Percentiles rank a stretch among this genome's conserved stretches.
phyloP scores from a whole-genome alignment of 2,888 invertebrate species.

The Epinotia bilunana region DNA sequence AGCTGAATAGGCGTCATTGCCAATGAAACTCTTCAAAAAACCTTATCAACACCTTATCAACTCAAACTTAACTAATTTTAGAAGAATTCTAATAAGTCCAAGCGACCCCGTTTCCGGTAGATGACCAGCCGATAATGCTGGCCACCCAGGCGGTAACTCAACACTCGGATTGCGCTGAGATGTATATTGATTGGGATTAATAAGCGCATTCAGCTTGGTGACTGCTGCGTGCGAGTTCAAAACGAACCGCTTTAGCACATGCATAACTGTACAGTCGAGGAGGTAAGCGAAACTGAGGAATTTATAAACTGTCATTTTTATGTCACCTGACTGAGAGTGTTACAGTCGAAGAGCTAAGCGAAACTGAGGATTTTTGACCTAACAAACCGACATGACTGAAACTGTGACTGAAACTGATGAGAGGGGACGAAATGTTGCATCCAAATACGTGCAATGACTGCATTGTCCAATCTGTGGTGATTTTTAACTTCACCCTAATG shows the following conservation, averaged over 20 bases:
- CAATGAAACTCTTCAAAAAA: background rate
- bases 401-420: background rate
- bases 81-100: conserved; percentile 4
- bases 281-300: background rate
- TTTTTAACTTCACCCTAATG: no score
- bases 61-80: background rate
- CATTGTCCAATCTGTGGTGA: no score
- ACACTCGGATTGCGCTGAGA: conserved; percentile 67
- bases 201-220: conserved; percentile 25
- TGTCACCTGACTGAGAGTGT: no score
- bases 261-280: no score
- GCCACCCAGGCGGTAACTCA: conserved; percentile 77
- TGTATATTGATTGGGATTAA: conserved; percentile 43
- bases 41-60: conserved; percentile 2
- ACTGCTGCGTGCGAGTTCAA: conserved; percentile 19
- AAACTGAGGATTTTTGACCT: no score
- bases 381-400: background rate
- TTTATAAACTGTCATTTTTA: no score
- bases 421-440: background rate
- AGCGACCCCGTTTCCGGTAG: conserved; percentile 33
- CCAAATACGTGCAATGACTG: no score
- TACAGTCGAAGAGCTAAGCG: background rate
- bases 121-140: conserved; percentile 47
- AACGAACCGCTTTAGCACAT: conserved; percentile 2
- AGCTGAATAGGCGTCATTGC: background rate